Conservation (phyloP, 1,140 invertebrate genomes). For the Tetranychus cinnabarinus region DNA sequence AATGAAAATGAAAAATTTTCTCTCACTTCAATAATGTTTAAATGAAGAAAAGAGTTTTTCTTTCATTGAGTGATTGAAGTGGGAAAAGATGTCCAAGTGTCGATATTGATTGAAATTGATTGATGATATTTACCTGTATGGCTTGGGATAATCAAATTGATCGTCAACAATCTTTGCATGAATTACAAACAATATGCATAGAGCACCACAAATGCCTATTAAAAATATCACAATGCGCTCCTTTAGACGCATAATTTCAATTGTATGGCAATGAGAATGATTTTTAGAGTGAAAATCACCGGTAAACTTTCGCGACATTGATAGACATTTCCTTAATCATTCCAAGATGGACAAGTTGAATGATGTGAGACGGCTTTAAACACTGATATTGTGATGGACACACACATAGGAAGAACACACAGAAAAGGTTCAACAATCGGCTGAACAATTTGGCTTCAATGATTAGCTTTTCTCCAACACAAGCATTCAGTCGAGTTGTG, state of each 20-base stretch:
- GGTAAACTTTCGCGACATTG: no score
- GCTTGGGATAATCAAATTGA: neutral
- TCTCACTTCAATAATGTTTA: no score
- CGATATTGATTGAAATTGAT: no score
- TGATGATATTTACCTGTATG: neutral
- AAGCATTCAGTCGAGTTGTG: no score
- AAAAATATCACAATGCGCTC: constrained; percentile 6
- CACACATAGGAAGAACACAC: neutral
- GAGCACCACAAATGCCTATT: constrained; percentile 2
- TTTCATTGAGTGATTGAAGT: neutral
- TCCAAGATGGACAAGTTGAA: no score
- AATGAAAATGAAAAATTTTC: no score
- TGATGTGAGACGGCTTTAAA: neutral
- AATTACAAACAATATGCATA: constrained; percentile 2
- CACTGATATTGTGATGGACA: neutral
- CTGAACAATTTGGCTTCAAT: no score
- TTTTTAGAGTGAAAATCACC: no score
- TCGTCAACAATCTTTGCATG: neutral
- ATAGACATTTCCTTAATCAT: no score
- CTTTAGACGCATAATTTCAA: constrained; percentile 4
- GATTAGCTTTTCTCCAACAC: no score
- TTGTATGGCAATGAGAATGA: no score
- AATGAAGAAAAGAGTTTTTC: no score
- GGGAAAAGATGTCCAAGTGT: neutral
- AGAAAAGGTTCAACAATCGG: neutral